A percentile compares a stretch with the other conserved stretches of the same genome.
Conservation (phyloP, 2,113 vertebrate genomes). For the Megaleporinus macrocephalus region DNA sequence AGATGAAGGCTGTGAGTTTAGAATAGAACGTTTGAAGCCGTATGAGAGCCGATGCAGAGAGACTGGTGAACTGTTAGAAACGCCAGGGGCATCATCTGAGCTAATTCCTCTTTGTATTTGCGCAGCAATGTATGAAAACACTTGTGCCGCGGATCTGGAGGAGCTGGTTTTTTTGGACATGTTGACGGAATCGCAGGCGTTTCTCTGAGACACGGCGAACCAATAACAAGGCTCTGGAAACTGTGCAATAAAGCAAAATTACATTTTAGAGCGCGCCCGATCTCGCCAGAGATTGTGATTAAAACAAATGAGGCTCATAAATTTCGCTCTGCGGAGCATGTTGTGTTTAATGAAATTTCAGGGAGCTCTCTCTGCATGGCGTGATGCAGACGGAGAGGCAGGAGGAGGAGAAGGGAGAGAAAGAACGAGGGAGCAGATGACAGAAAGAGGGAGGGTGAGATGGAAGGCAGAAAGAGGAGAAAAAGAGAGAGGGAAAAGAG, state of each 20-base stretch:
- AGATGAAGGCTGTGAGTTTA: background rate
- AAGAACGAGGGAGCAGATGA: slow-evolving; percentile 51
- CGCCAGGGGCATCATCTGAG: background rate
- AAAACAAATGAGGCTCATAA: slow-evolving; percentile 93
- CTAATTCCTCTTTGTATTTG: slow-evolving; percentile 5
- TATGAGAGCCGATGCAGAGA: background rate
- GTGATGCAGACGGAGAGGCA: slow-evolving; percentile 47
- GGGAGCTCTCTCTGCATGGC: slow-evolving; percentile 87
- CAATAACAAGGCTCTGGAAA: slow-evolving; percentile 64
- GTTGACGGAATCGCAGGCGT: slow-evolving; percentile 7
- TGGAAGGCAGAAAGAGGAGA: slow-evolving; percentile 33
- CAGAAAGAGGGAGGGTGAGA: background rate
- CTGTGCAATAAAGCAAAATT: slow-evolving; percentile 78
- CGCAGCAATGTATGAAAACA: background rate
- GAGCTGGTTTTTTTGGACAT: slow-evolving; percentile 20
- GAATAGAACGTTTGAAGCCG: background rate
- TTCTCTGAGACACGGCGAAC: slow-evolving; percentile 37
- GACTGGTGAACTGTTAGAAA: background rate
- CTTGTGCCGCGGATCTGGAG: background rate
- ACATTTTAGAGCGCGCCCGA: slow-evolving; percentile 77
- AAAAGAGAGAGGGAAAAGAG: slow-evolving; percentile 36
- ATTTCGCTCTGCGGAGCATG: slow-evolving; percentile 88
- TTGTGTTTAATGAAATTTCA: slow-evolving; percentile 99
- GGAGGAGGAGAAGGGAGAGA: slow-evolving; percentile 36
- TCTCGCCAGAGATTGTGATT: slow-evolving; percentile 75